Evolutionary conservation across 2,113 vertebrate species (phyloP).

Genomic region (Terrapene triunguis): DNA sequence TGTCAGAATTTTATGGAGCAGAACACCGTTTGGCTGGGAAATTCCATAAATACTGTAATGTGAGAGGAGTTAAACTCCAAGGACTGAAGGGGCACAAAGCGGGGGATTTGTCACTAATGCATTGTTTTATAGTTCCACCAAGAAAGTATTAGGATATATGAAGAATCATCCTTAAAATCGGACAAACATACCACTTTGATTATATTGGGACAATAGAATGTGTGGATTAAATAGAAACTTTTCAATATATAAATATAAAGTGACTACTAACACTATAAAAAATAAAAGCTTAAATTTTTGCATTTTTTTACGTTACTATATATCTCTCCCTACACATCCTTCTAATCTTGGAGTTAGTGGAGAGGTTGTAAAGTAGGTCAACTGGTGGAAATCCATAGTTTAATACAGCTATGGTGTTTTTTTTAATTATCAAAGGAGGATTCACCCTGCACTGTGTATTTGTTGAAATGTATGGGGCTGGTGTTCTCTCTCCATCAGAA

Average conservation of each 20-base stretch:
- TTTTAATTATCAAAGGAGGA: constrained; percentile 2
- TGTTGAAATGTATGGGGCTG: constrained; percentile 48
- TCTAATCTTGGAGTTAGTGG: not conserved
- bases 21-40: constrained; percentile 91
- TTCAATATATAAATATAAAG: not conserved
- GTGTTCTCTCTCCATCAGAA: constrained; percentile 28
- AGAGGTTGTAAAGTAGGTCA: not conserved
- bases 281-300: constrained; percentile 28
- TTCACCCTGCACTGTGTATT: not conserved
- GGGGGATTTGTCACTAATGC: constrained; percentile 79
- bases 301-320: not conserved
- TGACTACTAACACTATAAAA: not conserved
- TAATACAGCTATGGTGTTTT: not conserved
- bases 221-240: constrained; percentile 33
- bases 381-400: not conserved
- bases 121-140: constrained; percentile 75
- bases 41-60: constrained; percentile 94
- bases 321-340: not conserved
- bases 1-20: constrained; percentile 95
- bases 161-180: constrained; percentile 71
- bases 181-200: not conserved
- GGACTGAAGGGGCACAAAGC: constrained; percentile 82
- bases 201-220: not conserved
- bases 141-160: constrained; percentile 58
- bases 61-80: constrained; percentile 89